Percentiles rank a stretch among this genome's conserved stretches.
These are phyloP conservation scores for Pristis pectinata DNA, from an alignment of 2,797 vertebrate species.

Conservation along the genomic window DNA sequence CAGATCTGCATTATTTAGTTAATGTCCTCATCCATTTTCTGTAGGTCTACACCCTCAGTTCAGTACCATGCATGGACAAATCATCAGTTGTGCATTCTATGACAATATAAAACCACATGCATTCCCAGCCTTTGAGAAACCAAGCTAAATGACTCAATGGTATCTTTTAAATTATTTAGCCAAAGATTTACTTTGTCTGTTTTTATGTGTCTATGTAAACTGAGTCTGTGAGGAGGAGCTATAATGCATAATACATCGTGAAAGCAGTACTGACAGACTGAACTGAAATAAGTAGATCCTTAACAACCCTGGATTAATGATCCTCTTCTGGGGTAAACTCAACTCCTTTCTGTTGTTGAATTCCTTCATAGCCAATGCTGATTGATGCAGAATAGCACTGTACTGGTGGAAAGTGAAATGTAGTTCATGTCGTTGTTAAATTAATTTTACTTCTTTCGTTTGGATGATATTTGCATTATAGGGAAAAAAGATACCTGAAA, in stretches of 20 bases:
- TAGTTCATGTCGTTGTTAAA: too few species aligned
- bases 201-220: neutral
- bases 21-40: neutral
- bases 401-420: neutral
- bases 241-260: neutral
- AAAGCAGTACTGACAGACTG: neutral
- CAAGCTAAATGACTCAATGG: neutral
- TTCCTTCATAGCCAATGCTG: neutral
- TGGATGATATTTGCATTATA: neutral
- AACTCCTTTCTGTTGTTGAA: neutral
- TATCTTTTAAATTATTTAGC: constrained; percentile 13
- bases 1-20: too few species aligned
- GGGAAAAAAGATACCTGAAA: neutral
- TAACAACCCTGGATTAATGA: neutral
- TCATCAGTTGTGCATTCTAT: neutral
- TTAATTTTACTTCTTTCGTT: neutral
- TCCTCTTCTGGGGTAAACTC: neutral
- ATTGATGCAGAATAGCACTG: neutral
- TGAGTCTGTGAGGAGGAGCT: neutral
- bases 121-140: neutral
- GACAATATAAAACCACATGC: neutral
- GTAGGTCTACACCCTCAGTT: neutral
- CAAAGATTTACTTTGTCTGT: neutral
- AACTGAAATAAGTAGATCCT: neutral
- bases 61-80: too few species aligned